Evolutionary conservation across 2,113 vertebrate species (phyloP).

Genomic region (Malurus alboscapulatus): DNA sequence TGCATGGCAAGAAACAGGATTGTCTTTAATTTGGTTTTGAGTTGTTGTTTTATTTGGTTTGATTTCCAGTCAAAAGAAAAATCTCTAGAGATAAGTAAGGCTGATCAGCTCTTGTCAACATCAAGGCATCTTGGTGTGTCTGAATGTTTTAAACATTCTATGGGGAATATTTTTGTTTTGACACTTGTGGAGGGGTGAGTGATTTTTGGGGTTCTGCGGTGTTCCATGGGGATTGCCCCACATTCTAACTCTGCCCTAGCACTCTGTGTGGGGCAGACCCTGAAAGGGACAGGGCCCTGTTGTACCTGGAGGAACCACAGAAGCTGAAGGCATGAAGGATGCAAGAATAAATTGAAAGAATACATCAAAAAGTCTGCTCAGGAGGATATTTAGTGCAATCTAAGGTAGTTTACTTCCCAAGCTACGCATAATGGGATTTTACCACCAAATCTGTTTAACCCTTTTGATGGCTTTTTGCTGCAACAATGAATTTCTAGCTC

Average conservation of each 20-base stretch:
- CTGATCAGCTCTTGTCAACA: not conserved
- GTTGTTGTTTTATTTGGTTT: not conserved
- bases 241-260: not conserved
- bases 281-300: not conserved
- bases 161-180: not conserved
- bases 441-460: not conserved
- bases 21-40: not conserved
- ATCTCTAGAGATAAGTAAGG: not conserved
- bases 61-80: not conserved
- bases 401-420: not conserved
- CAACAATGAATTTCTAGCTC: not conserved
- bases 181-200: not conserved
- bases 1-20: not conserved
- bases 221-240: not conserved
- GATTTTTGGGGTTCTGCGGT: not conserved
- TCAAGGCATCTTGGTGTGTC: not conserved
- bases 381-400: not conserved
- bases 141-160: not conserved
- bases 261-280: not conserved
- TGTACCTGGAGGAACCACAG: not conserved
- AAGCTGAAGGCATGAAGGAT: not conserved
- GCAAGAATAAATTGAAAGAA: not conserved
- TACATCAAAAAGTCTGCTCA: not conserved
- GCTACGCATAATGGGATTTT: not conserved
- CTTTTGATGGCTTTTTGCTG: not conserved